A percentile compares a stretch with the other conserved stretches of the same genome.
These are phyloP conservation scores for Austrofundulus limnaeus DNA, from an alignment of 2,113 vertebrate species.

Conservation along the genomic window DNA sequence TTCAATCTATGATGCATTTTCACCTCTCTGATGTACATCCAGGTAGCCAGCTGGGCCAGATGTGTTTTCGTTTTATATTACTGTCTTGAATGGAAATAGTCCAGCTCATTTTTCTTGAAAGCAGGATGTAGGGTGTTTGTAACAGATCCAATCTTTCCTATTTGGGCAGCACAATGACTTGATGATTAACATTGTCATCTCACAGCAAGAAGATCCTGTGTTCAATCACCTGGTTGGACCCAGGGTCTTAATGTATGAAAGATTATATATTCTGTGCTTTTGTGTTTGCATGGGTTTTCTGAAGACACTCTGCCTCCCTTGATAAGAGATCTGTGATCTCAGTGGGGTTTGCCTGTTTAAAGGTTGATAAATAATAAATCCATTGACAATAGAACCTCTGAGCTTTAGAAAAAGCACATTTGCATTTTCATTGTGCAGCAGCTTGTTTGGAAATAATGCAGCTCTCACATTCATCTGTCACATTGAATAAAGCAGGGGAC, in stretches of 20 bases:
- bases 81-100: background rate
- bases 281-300: too few species aligned
- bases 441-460: constrained; percentile 27
- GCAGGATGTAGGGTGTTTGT: constrained; percentile 39
- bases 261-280: too few species aligned
- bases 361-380: too few species aligned
- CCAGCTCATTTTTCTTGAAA: constrained; percentile 30
- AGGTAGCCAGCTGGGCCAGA: constrained; percentile 25
- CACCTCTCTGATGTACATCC: background rate
- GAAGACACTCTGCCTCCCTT: too few species aligned
- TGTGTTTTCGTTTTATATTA: constrained; percentile 9
- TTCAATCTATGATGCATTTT: background rate
- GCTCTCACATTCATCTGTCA: constrained; percentile 29
- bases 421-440: constrained; percentile 58
- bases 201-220: too few species aligned
- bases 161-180: too few species aligned
- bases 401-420: constrained; percentile 48
- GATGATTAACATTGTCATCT: too few species aligned
- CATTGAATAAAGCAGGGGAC: background rate
- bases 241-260: too few species aligned
- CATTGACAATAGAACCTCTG: constrained; percentile 51
- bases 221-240: too few species aligned
- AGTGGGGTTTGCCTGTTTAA: too few species aligned
- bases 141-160: too few species aligned
- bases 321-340: too few species aligned